A percentile compares a stretch with the other conserved stretches of the same genome.
These are phyloP conservation scores for Pampus argenteus DNA, from an alignment of 2,797 vertebrate species.

Conservation along the genomic window DNA sequence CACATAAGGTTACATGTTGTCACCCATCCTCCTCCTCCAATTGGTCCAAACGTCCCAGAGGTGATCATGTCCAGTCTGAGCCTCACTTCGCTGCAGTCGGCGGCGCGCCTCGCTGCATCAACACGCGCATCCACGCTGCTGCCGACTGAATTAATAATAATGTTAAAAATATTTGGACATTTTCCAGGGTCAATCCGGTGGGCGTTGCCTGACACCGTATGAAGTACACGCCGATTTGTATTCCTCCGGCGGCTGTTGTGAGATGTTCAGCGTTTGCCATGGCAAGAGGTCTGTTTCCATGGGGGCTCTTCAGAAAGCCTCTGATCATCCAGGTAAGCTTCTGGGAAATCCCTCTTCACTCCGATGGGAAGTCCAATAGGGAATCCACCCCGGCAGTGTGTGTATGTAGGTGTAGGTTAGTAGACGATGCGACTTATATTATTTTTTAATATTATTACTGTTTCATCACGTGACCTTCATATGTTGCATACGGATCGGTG, in stretches of 20 bases:
- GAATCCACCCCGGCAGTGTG: background rate
- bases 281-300: slow-evolving; percentile 90
- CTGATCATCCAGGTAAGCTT: slow-evolving; percentile 89
- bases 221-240: slow-evolving; percentile 22
- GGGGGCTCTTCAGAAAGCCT: slow-evolving; percentile 89
- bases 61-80: slow-evolving; percentile 36
- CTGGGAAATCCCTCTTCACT: slow-evolving; percentile 39
- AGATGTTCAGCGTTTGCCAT: slow-evolving; percentile 89
- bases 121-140: slow-evolving; percentile 12
- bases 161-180: slow-evolving; percentile 2
- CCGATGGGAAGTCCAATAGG: slow-evolving; percentile 1
- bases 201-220: slow-evolving; percentile 35
- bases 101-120: slow-evolving; percentile 38
- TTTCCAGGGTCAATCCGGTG: background rate
- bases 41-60: slow-evolving; percentile 46
- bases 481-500: background rate
- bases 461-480: slow-evolving; percentile 5
- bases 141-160: background rate
- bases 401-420: background rate
- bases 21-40: slow-evolving; percentile 32
- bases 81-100: slow-evolving; percentile 49
- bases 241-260: slow-evolving; percentile 76
- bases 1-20: background rate
- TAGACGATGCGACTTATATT: background rate
- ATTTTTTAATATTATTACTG: no score